Evolutionary conservation across 2,113 vertebrate species (phyloP).

Genomic region (Corynorhinus townsendii): DNA sequence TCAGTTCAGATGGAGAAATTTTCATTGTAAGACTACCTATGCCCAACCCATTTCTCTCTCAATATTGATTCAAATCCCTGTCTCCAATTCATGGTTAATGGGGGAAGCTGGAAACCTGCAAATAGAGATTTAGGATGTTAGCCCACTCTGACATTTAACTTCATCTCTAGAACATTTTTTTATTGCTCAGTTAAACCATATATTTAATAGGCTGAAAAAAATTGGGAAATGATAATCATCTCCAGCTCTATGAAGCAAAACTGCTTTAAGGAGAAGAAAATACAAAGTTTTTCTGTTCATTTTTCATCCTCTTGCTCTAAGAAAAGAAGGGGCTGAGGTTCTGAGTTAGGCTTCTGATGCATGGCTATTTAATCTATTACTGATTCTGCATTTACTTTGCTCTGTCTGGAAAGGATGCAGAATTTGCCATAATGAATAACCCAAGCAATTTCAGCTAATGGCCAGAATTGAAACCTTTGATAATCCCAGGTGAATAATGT

Average conservation of each 20-base stretch:
- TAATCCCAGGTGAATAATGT: slow-evolving; percentile 81
- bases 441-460: slow-evolving; percentile 76
- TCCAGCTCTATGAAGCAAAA: background rate
- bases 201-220: background rate
- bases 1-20: background rate
- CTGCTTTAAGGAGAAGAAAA: background rate
- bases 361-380: slow-evolving; percentile 43
- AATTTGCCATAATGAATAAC: slow-evolving; percentile 77
- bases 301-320: slow-evolving; percentile 34
- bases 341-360: background rate
- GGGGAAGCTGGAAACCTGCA: background rate
- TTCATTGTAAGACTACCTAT: background rate
- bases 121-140: background rate
- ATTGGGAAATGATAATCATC: background rate
- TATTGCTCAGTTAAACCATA: background rate
- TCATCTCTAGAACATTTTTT: background rate
- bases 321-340: background rate
- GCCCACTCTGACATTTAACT: background rate
- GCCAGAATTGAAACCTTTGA: slow-evolving; percentile 73
- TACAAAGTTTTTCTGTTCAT: background rate
- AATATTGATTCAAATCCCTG: background rate
- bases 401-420: slow-evolving; percentile 64
- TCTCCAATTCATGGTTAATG: background rate
- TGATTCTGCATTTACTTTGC: slow-evolving; percentile 66
- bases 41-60: background rate